Evolutionary conservation across 2,113 vertebrate species (phyloP).

Genomic region (Mustelus asterias): DNA sequence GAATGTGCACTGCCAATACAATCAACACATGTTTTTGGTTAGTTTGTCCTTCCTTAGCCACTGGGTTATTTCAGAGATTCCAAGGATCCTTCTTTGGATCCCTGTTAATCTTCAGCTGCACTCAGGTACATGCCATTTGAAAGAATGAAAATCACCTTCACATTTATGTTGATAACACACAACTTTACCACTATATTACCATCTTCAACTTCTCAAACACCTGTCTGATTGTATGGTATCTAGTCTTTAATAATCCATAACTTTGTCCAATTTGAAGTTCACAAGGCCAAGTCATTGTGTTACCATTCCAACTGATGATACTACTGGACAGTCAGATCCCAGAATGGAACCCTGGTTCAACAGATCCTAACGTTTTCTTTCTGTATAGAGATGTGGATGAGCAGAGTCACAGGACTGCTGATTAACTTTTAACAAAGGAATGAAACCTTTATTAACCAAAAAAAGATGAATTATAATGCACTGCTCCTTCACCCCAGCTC

Average conservation of each 20-base stretch:
- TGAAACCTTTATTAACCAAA: too few species aligned
- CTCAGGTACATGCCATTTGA: neutral
- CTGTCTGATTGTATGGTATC: neutral
- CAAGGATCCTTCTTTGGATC: neutral
- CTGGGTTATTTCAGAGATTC: neutral
- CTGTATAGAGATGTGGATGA: too few species aligned
- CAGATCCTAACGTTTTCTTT: too few species aligned
- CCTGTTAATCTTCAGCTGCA: neutral
- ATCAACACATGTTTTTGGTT: neutral
- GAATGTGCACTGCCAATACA: neutral
- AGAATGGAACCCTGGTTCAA: too few species aligned
- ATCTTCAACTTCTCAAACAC: neutral
- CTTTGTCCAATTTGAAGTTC: neutral
- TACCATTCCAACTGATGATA: too few species aligned
- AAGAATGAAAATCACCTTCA: neutral
- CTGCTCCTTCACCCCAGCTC: too few species aligned
- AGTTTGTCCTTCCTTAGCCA: neutral
- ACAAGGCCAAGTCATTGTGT: neutral
- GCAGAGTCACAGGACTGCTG: too few species aligned
- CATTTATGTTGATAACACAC: neutral
- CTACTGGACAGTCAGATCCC: too few species aligned
- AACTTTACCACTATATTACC: neutral
- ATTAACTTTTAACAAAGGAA: too few species aligned
- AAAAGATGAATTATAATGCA: too few species aligned
- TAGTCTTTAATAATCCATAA: neutral